These are phyloP conservation scores for Empis livida DNA, from an alignment of 2,888 invertebrate genomes.

Conservation along the genomic window DNA sequence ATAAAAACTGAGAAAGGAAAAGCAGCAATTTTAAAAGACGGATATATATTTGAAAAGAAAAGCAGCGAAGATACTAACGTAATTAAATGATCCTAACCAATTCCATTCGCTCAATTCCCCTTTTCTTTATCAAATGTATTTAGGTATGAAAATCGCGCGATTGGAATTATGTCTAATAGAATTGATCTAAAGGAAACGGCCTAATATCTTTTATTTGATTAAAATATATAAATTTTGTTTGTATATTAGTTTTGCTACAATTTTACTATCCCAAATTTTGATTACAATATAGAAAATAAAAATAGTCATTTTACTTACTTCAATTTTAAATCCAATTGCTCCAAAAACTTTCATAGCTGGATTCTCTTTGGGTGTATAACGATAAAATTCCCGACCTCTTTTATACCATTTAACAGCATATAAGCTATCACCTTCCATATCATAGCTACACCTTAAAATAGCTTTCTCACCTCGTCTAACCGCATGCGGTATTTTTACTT, in stretches of 20 bases:
- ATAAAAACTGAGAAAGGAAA: too few relatives aligned
- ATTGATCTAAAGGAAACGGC: too few relatives aligned
- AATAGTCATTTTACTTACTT: conserved; percentile 56
- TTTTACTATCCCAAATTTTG: not conserved
- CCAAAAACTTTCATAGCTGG: conserved; percentile 60
- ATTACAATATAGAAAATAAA: not conserved
- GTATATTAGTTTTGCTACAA: not conserved
- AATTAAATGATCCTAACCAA: too few relatives aligned
- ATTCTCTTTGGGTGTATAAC: conserved; percentile 60
- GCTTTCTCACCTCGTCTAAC: conserved; percentile 50
- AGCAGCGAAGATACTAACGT: too few relatives aligned
- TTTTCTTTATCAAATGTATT: too few relatives aligned
- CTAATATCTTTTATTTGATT: too few relatives aligned
- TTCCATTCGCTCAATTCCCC: too few relatives aligned
- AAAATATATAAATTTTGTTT: too few relatives aligned
- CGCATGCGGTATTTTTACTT: conserved; percentile 51
- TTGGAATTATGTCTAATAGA: too few relatives aligned
- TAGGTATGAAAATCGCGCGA: too few relatives aligned
- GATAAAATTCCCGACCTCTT: conserved; percentile 67
- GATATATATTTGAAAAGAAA: too few relatives aligned
- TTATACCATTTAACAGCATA: conserved; percentile 82
- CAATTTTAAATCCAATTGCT: conserved; percentile 57
- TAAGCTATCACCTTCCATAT: conserved; percentile 60
- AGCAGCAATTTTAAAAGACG: too few relatives aligned
- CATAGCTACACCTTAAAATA: conserved; percentile 55